These are phyloP conservation scores for Oryzias dopingdopingensis DNA, from an alignment of 2,797 vertebrate species.

Conservation along the genomic window DNA sequence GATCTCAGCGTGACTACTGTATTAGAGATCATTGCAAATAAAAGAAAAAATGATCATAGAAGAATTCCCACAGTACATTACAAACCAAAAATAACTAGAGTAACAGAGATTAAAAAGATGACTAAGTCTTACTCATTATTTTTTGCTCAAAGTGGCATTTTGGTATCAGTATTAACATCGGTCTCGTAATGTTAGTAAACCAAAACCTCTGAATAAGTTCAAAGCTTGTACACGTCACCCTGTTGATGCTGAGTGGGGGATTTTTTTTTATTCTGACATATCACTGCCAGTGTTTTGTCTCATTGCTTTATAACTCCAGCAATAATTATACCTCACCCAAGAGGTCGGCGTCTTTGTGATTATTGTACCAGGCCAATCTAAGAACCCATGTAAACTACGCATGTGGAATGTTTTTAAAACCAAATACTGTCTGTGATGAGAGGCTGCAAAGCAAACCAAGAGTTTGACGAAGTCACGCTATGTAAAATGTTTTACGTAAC, in stretches of 20 bases:
- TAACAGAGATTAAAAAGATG: neutral
- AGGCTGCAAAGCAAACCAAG: slow-evolving; percentile 1
- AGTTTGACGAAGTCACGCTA: slow-evolving; percentile 5
- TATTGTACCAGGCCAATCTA: slow-evolving; percentile 8
- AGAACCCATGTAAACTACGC: slow-evolving; percentile 1
- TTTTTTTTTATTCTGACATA: slow-evolving; percentile 17
- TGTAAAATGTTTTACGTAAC: slow-evolving; percentile 7
- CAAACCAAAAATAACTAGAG: neutral
- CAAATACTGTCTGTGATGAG: slow-evolving; percentile 6
- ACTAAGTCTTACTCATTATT: too few species aligned
- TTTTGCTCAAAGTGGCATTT: slow-evolving; percentile 14
- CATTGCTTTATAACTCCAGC: slow-evolving; percentile 53
- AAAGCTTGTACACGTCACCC: slow-evolving; percentile 28
- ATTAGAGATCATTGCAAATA: too few species aligned
- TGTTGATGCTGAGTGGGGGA: slow-evolving; percentile 59
- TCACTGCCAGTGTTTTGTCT: slow-evolving; percentile 49
- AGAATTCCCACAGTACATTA: neutral
- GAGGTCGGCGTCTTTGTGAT: slow-evolving; percentile 6
- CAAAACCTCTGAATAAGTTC: slow-evolving; percentile 22
- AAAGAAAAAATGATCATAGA: neutral
- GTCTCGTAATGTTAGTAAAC: slow-evolving; percentile 17
- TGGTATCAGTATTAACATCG: slow-evolving; percentile 9
- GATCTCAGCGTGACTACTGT: too few species aligned
- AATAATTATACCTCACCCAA: slow-evolving; percentile 36
- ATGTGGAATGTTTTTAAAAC: slow-evolving; percentile 20